A percentile compares a stretch with the other conserved stretches of the same genome.
Evolutionary conservation across 1,140 invertebrate genomes (phyloP).

Genomic region (Drosophila sp.): DNA sequence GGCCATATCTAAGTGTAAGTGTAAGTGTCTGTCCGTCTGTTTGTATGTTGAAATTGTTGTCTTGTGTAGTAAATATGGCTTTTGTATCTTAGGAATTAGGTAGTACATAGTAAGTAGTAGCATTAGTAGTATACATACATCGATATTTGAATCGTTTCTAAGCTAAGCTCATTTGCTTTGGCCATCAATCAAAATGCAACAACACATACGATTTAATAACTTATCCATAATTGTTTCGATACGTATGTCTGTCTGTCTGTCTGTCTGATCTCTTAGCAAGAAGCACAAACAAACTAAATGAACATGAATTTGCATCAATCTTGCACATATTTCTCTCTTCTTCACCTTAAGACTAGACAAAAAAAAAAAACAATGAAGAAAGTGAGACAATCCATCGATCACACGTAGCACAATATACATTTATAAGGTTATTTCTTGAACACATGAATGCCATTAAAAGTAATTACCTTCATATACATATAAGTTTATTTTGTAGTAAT

Average conservation of each 20-base stretch:
- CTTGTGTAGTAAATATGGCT: neutral
- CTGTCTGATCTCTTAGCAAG: too few relatives aligned
- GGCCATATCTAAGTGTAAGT: neutral
- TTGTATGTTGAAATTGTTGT: neutral
- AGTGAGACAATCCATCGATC: neutral
- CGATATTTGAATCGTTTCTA: neutral
- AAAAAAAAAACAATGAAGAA: neutral
- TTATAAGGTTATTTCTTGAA: slow-evolving; percentile 14
- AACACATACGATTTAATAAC: neutral
- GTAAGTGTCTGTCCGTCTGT: neutral
- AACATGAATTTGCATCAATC: too few relatives aligned
- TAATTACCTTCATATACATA: neutral
- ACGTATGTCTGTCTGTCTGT: too few relatives aligned
- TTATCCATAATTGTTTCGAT: too few relatives aligned
- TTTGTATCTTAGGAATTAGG: neutral
- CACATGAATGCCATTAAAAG: slow-evolving; percentile 16
- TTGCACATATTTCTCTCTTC: too few relatives aligned
- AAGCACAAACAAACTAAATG: too few relatives aligned
- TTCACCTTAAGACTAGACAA: neutral
- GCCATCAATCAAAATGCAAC: slow-evolving; percentile 8
- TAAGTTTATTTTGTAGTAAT: neutral
- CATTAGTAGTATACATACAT: neutral
- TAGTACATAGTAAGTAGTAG: too few relatives aligned
- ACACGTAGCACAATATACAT: neutral
- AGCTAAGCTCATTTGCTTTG: slow-evolving; percentile 2